These are phyloP conservation scores for Hippasteria phrygiana DNA, from an alignment of 53 echinoderm and acorn worm species.

Conservation along the genomic window DNA sequence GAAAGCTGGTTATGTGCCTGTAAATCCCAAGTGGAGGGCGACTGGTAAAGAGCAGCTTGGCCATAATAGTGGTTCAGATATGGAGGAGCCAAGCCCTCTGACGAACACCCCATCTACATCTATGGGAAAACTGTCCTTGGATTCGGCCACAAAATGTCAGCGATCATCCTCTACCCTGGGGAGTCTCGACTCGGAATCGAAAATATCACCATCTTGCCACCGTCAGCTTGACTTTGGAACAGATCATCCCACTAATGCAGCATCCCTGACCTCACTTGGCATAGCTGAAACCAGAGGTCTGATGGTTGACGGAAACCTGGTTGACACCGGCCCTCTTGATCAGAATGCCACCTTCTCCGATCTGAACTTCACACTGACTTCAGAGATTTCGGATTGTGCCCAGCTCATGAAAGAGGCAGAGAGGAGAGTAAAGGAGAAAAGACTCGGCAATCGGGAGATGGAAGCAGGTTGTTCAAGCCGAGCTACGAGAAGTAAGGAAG, in stretches of 20 bases:
- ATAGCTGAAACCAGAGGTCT: neutral
- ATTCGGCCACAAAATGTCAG: conserved; percentile 2
- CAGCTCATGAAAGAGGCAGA: conserved; percentile 83
- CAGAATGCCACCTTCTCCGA: conserved; percentile 70
- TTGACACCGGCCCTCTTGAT: conserved; percentile 29
- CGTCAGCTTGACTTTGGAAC: conserved; percentile 55
- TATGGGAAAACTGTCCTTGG: conserved; percentile 44
- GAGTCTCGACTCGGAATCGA: neutral
- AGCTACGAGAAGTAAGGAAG: neutral
- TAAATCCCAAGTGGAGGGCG: neutral
- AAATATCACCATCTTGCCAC: conserved; percentile 11
- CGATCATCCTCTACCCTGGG: neutral
- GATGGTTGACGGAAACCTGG: conserved; percentile 21
- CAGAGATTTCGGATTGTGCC: conserved; percentile 86
- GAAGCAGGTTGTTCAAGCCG: neutral
- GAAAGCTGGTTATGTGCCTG: neutral
- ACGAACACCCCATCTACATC: conserved; percentile 49
- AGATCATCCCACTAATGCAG: neutral
- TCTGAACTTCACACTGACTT: conserved; percentile 83
- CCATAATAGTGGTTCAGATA: conserved; percentile 9
- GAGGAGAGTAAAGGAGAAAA: conserved; percentile 68
- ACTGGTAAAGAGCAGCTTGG: neutral
- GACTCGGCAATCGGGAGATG: conserved; percentile 30
- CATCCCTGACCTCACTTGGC: neutral
- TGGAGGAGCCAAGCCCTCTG: conserved; percentile 2